These are phyloP conservation scores for Sitta carolinensis DNA, from an alignment of 2,797 vertebrate species.

Conservation along the genomic window DNA sequence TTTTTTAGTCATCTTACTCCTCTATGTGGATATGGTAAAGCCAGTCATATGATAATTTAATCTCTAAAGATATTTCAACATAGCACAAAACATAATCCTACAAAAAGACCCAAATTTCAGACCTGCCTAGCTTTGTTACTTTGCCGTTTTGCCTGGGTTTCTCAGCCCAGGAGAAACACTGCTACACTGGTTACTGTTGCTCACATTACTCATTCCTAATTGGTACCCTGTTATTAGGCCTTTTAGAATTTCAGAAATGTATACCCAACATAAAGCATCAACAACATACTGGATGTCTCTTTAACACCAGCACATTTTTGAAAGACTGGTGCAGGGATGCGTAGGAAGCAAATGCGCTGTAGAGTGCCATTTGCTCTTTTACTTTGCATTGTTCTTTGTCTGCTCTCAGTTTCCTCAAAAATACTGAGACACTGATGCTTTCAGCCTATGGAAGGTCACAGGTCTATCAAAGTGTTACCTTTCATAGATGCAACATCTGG, in stretches of 20 bases:
- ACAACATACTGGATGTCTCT: background rate
- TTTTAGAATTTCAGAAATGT: background rate
- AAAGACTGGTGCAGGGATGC: rapidly evolving
- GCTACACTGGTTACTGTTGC: background rate
- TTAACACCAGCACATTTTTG: background rate
- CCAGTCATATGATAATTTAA: background rate
- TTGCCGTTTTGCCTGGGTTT: background rate
- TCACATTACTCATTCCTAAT: background rate
- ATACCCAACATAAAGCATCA: background rate
- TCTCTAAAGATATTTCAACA: background rate
- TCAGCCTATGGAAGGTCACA: background rate
- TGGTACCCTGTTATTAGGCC: background rate
- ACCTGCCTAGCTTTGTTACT: background rate
- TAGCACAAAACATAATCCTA: background rate
- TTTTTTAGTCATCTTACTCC: background rate
- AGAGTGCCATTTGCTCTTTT: background rate
- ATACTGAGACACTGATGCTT: background rate
- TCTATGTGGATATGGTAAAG: background rate
- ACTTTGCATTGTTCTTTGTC: background rate
- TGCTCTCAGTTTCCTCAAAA: background rate
- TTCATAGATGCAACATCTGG: background rate
- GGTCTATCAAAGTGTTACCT: background rate
- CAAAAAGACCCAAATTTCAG: background rate
- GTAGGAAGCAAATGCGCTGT: background rate
- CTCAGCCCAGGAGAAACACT: background rate